Percentiles rank a stretch among this genome's conserved stretches.
phyloP scores from a whole-genome alignment of 2,797 vertebrate genomes.

The Notolabrus celidotus region DNA sequence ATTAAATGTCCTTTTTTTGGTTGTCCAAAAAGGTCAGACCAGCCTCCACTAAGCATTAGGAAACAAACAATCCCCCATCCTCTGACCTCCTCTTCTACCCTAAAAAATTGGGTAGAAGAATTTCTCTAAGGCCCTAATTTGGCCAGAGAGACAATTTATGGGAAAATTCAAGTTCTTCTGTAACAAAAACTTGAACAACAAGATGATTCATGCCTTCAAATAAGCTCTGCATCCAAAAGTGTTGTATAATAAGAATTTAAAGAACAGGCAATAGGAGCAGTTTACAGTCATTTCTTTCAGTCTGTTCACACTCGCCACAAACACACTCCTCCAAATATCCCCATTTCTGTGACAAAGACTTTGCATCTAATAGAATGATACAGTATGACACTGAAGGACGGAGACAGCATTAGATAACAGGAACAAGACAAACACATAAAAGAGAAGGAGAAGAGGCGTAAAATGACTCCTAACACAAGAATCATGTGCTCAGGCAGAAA shows the following conservation, averaged over 20 bases:
- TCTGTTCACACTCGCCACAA: slow-evolving; percentile 2
- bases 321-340: neutral
- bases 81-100: no score
- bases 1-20: no score
- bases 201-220: slow-evolving; percentile 17
- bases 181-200: neutral
- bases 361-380: slow-evolving; percentile 1
- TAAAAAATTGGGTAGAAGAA: no score
- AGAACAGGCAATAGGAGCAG: neutral
- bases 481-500: neutral
- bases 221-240: slow-evolving; percentile 17
- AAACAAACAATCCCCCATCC: no score
- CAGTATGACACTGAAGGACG: neutral
- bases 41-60: no score
- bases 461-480: slow-evolving; percentile 11
- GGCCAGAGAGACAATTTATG: neutral
- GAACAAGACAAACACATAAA: slow-evolving; percentile 1
- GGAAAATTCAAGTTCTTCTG: neutral
- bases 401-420: neutral
- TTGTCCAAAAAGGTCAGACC: no score
- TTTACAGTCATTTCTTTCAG: neutral
- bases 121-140: no score
- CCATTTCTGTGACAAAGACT: neutral
- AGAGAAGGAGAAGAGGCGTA: slow-evolving; percentile 18
- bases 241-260: neutral